Evolutionary conservation across 2,888 invertebrate species (phyloP).

Genomic region (Parelbella ahira): DNA sequence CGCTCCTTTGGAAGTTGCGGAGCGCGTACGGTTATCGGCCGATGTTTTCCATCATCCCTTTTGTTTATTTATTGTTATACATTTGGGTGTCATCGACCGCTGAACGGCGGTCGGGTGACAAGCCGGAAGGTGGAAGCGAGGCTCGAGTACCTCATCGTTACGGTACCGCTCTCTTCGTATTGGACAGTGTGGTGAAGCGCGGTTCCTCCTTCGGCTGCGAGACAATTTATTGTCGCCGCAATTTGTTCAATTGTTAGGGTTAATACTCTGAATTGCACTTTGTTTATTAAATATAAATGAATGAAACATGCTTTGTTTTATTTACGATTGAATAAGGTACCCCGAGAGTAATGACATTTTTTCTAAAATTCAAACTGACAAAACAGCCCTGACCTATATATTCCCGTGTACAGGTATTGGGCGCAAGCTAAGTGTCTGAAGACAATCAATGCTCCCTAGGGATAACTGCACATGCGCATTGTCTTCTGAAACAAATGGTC

Average conservation of each 20-base stretch:
- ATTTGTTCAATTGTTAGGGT: conserved; percentile 79
- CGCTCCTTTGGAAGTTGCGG: conserved; percentile 76
- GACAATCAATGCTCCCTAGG: conserved; percentile 74
- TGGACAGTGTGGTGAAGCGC: conserved; percentile 43
- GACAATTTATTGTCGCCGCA: conserved; percentile 60
- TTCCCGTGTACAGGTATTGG: conserved; percentile 39
- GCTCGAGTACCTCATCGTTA: conserved; percentile 34
- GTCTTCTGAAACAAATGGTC: conserved; percentile 19
- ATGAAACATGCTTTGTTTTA: conserved; percentile 57
- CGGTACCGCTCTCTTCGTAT: conserved; percentile 36
- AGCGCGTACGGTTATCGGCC: conserved; percentile 56
- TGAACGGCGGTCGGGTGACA: conserved; percentile 59
- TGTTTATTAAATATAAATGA: conserved; percentile 82
- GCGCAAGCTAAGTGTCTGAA: conserved; percentile 46
- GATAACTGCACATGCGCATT: conserved; percentile 74
- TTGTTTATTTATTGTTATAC: conserved; percentile 56
- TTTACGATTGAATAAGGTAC: conserved; percentile 32
- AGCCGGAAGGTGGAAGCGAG: conserved; percentile 52
- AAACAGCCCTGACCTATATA: conserved; percentile 67
- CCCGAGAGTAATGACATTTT: conserved; percentile 16
- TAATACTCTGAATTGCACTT: conserved; percentile 81
- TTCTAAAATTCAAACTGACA: conserved; percentile 25
- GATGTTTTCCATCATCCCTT: conserved; percentile 55
- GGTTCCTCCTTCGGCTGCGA: conserved; percentile 55
- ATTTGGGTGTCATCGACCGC: conserved; percentile 54